Base-by-base conservation (phyloP, 1,140 invertebrate species). In the Brachionus sp. region DNA sequence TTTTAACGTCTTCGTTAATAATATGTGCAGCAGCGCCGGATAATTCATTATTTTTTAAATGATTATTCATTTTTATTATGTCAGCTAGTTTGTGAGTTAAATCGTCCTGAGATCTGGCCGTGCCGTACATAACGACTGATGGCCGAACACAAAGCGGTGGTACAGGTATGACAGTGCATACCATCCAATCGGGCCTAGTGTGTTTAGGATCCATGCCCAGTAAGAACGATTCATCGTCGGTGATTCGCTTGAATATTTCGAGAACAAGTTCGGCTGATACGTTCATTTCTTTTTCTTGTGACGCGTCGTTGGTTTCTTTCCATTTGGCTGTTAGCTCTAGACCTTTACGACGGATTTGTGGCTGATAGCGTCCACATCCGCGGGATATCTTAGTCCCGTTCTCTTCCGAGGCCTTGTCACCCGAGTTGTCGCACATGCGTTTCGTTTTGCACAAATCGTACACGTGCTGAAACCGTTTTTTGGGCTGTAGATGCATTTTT, bases 181-280 rank as follows among this genome's bases (percentile, higher is more conserved):
- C 93, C 97, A 99, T 98, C 97, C 97, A 99, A 91, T 99, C 97
- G 12, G 98, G 98, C 70, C 97, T 91, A 0, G 97, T 94, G 90
- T 93, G 98, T 88, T 95, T 95, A 0, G 95, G 94, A 87, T 97
- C 95, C 94, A 97, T 96, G 68, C 96, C 97, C 66, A 99, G 89
- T 70, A 98, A 94, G 84, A 94, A 93, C 84, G 95, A 96, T 86
- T 99, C 97, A 87, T 99, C 97, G 89, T 99, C 98, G 23, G 94
- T 93, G 66, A 99, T 98, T 85, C 95, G 93, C 89, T 97, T 97
- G 12, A 99, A 92, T 84, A 99, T 97, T 90, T 98, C 97, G 91
- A 94, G 94, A 0, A 97, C 96, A 83, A 95, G 90, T 88, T 99
- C 97, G 0, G 97, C 98, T 4, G 94, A 94, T 0, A 99, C 90